These are phyloP conservation scores for Schizothorax lantsangensis DNA, from an alignment of 2,797 vertebrate genomes.

Conservation along the genomic window DNA sequence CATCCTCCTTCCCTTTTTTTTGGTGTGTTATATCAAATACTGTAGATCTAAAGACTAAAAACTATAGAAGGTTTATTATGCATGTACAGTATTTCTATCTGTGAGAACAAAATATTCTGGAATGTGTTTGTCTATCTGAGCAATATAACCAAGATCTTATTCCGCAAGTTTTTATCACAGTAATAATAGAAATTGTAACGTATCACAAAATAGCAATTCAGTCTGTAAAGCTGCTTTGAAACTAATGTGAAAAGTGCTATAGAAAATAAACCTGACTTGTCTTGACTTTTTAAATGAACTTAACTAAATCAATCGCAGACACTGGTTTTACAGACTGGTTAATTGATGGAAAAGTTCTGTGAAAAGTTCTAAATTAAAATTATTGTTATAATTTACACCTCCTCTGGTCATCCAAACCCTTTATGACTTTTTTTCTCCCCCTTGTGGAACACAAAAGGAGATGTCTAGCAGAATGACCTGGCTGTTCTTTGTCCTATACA, in stretches of 20 bases:
- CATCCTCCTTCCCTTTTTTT: slow-evolving; percentile 18
- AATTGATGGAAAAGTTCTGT: background rate
- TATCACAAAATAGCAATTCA: background rate
- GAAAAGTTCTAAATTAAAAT: background rate
- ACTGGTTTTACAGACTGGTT: background rate
- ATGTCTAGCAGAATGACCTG: background rate
- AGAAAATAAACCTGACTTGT: background rate
- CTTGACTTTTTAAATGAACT: background rate
- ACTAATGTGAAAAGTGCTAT: background rate
- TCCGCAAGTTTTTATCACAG: background rate
- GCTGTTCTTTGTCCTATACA: background rate
- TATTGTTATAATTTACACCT: too few species aligned
- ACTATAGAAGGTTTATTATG: background rate
- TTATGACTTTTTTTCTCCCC: background rate
- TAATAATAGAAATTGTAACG: background rate
- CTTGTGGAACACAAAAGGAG: background rate
- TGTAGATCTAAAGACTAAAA: background rate
- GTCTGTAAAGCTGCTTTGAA: background rate
- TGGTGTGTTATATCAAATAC: background rate
- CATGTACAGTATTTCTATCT: background rate
- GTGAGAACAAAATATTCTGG: background rate
- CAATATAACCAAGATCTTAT: background rate
- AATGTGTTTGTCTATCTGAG: background rate
- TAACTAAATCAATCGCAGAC: background rate
- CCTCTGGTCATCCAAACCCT: background rate